phyloP scores from a whole-genome alignment of 2,888 invertebrate genomes.

The Oeneis ivallda region DNA sequence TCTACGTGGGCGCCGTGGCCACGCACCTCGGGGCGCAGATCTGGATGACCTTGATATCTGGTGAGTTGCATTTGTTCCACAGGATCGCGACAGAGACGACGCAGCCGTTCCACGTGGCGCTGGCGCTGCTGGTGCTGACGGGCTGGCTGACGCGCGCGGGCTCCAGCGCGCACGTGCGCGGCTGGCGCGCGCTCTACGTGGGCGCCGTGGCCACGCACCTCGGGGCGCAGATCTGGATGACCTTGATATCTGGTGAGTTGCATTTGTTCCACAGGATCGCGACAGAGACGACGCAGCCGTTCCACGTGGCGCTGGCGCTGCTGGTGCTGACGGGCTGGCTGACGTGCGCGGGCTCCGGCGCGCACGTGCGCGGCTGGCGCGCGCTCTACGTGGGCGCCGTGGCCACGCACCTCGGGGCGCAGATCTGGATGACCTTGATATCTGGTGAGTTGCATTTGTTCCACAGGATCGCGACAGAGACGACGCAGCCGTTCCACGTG shows the following conservation, averaged over 20 bases:
- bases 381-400: conserved; percentile 90
- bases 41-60: conserved; percentile 96
- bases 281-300: conserved; percentile 88
- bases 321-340: conserved; percentile 76
- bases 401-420: conserved; percentile 91
- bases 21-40: conserved; percentile 93
- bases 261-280: conserved; percentile 82
- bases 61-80: conserved; percentile 73
- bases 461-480: conserved; percentile 84
- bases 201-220: conserved; percentile 90
- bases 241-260: conserved; percentile 90
- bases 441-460: conserved; percentile 84
- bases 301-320: conserved; percentile 85
- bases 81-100: conserved; percentile 87
- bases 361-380: conserved; percentile 70
- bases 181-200: conserved; percentile 86
- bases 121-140: conserved; percentile 81
- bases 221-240: conserved; percentile 96
- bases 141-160: conserved; percentile 64
- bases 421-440: conserved; percentile 96
- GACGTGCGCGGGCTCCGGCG: conserved; percentile 53
- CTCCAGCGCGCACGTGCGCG: conserved; percentile 54
- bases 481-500: conserved; percentile 89
- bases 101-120: conserved; percentile 88
- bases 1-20: conserved; percentile 90